Evolutionary conservation across 2,888 invertebrate genomes (phyloP).

Genomic region (Diplazon laetatorius): DNA sequence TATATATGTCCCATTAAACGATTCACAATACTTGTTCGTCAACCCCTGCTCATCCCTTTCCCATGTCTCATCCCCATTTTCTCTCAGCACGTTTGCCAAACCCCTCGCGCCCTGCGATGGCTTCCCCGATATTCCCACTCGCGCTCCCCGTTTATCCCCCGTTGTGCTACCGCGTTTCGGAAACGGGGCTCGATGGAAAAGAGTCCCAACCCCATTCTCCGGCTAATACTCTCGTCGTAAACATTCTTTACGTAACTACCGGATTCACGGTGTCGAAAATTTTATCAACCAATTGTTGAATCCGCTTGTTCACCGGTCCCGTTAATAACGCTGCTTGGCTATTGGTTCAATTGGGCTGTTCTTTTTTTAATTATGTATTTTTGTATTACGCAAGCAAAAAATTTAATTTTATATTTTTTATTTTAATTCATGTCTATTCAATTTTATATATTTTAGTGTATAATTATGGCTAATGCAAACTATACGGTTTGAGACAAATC

Average conservation of each 20-base stretch:
- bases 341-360: conserved; percentile 28
- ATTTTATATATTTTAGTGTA: too few relatives aligned
- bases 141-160: too few relatives aligned
- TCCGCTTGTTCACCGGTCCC: conserved; percentile 9
- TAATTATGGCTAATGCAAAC: too few relatives aligned
- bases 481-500: too few relatives aligned
- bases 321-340: not conserved
- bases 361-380: conserved; percentile 15
- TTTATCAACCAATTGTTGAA: conserved; percentile 64
- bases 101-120: conserved; percentile 54
- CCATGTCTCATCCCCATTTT: conserved; percentile 2
- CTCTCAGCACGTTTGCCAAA: conserved; percentile 47
- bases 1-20: too few relatives aligned
- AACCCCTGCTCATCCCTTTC: conserved; percentile 41
- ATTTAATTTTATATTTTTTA: not conserved
- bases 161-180: too few relatives aligned
- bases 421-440: too few relatives aligned
- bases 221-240: conserved; percentile 54
- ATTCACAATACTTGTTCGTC: conserved; percentile 37
- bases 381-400: not conserved
- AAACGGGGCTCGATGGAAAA: conserved; percentile 54
- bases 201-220: conserved; percentile 26
- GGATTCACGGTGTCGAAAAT: conserved; percentile 59
- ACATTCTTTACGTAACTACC: conserved; percentile 57
- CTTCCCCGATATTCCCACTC: conserved; percentile 47